Conservation (phyloP, 2,797 vertebrate species). For the Smutsia gigantea region DNA sequence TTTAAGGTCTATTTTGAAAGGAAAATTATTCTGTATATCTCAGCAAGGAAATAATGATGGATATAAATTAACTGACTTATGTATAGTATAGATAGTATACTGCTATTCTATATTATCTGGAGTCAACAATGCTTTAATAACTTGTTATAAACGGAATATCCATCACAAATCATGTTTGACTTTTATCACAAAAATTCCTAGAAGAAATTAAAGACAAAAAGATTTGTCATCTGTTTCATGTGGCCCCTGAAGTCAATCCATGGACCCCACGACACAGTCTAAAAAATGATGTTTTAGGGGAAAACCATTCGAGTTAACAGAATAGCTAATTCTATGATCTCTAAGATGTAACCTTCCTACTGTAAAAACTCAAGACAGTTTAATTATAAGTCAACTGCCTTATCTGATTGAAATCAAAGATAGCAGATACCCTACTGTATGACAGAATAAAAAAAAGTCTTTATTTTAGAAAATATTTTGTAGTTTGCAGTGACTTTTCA, state of each 20-base stretch:
- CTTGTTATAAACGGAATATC: not conserved
- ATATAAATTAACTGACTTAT: not conserved
- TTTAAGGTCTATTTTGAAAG: not conserved
- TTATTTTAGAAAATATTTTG: constrained; percentile 9
- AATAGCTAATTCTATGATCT: not conserved
- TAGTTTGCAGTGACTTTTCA: not conserved
- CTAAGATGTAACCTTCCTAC: not conserved
- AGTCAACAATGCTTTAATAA: not conserved
- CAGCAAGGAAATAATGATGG: not conserved
- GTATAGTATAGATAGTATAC: not conserved
- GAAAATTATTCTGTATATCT: constrained; percentile 1
- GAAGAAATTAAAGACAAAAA: not conserved
- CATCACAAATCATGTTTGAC: not conserved
- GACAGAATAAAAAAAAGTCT: not conserved
- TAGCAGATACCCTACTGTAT: not conserved
- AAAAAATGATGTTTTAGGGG: not conserved
- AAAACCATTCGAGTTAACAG: not conserved
- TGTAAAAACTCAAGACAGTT: not conserved
- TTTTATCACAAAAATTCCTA: not conserved
- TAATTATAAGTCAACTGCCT: not conserved
- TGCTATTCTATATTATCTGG: not conserved
- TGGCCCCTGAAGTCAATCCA: not conserved
- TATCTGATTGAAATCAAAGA: constrained; percentile 2
- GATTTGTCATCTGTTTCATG: not conserved
- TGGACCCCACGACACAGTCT: not conserved